Conservation (phyloP, 1,140 invertebrate genomes). For the Galleria mellonella region DNA sequence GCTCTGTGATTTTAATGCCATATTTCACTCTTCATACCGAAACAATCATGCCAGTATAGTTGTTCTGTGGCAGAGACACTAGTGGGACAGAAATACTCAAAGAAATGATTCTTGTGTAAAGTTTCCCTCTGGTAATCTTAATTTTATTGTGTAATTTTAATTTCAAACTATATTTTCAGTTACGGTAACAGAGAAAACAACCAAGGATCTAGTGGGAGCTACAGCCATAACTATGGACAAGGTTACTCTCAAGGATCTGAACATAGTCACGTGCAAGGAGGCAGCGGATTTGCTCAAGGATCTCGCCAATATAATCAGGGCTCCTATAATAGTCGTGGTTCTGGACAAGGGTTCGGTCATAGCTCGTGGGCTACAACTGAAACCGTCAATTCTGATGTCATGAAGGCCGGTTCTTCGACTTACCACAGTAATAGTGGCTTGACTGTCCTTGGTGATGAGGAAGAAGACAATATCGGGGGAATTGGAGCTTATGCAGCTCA, state of each 20-base stretch:
- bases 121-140: no score
- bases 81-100: no score
- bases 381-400: slow-evolving; percentile 60
- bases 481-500: slow-evolving; percentile 50
- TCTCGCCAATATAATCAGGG: slow-evolving; percentile 8
- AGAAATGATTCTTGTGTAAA: no score
- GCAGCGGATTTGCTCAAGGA: slow-evolving; percentile 3
- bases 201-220: not conserved
- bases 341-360: slow-evolving; percentile 40
- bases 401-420: slow-evolving; percentile 61
- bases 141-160: no score
- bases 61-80: no score
- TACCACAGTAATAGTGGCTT: slow-evolving; percentile 34
- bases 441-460: slow-evolving; percentile 51
- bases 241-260: slow-evolving; percentile 4
- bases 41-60: no score
- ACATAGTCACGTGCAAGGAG: slow-evolving; percentile 2
- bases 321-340: not conserved
- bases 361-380: slow-evolving; percentile 65
- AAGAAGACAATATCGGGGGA: slow-evolving; percentile 45
- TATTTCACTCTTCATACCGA: no score
- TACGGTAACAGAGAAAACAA: slow-evolving; percentile 13
- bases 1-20: no score
- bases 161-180: slow-evolving; percentile 3
- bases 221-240: slow-evolving; percentile 3